Evolutionary conservation across 2,888 invertebrate genomes (phyloP), one percentile per base, ranked within the genome.

Genomic region (Cristatella mucedo): DNA sequence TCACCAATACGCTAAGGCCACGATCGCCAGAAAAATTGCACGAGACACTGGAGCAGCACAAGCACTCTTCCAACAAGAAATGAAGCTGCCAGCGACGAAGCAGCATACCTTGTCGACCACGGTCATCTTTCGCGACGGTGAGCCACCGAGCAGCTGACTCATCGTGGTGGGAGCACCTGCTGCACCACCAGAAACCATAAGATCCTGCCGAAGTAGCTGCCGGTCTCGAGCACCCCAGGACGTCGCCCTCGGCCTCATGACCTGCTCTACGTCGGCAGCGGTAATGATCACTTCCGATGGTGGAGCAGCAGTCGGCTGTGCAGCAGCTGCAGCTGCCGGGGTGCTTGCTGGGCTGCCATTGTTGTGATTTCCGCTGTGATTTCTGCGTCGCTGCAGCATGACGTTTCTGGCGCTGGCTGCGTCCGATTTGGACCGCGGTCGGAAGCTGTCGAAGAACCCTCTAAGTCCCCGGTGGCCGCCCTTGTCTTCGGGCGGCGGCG

Each of bases 401-500:
- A 34, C 24, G 29, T 29, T 3, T 9, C 38, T 20, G n/a, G 57
- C 48, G 9, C 55, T 53, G 20, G 59, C 54, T 33, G 55, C 52
- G 49, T 61, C 61, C 3, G 61, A 59, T 48, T 61, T 61, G 18
- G 44, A 40, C 9, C 47, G 42, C 13, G 44, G 46, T 30, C 44
- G 50, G 40, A 59, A 55, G 40, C 50, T 45, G 41, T 57, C 59
- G 44, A 59, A 56, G 44, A 59, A 55, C 43, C 51, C 54, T 49
- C 56, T 57, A 38, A 57, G 22, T 15, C 36, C 36, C n/a, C n/a
- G n/a, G n/a, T n/a, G n/a, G n/a, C n/a, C 52, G 49, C 57, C 57
- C 20, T 52, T 52, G 13, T 51, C 50, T 22, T 50, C 53, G 6
- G 53, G 54, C 7, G 54, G 54, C 37, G 40, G 49, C 6, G 44